These are phyloP conservation scores for Melanostigma gelatinosum DNA, from an alignment of 2,113 vertebrate species.

Conservation along the genomic window DNA sequence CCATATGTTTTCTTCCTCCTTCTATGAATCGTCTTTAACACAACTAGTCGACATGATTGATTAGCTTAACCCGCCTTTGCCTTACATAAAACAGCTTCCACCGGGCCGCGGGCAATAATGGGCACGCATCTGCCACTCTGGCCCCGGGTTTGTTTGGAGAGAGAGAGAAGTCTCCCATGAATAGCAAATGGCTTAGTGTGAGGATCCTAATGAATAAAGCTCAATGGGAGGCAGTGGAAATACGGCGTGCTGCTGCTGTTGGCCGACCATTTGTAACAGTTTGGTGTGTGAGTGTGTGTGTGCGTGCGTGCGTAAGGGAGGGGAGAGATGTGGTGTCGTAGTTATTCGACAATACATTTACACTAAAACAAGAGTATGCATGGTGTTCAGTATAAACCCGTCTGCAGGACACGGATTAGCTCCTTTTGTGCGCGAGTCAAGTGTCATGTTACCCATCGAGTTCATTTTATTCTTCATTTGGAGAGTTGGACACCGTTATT, in stretches of 20 bases:
- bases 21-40: constrained; percentile 78
- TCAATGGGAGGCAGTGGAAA: constrained; percentile 79
- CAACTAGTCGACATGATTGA: constrained; percentile 86
- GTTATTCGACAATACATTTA: not conserved
- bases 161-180: constrained; percentile 75
- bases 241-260: constrained; percentile 67
- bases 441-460: not conserved
- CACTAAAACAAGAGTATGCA: not conserved
- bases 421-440: not conserved
- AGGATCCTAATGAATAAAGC: constrained; percentile 83
- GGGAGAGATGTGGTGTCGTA: not conserved
- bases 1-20: constrained; percentile 82
- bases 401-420: not conserved
- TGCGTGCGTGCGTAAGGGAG: constrained; percentile 1
- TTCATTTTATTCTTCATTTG: not conserved
- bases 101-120: constrained; percentile 74
- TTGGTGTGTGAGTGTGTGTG: constrained; percentile 20
- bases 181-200: constrained; percentile 83
- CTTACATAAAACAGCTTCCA: constrained; percentile 81
- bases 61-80: constrained; percentile 83
- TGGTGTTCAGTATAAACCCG: not conserved
- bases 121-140: constrained; percentile 82
- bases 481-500: not conserved
- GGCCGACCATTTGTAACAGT: constrained; percentile 75
- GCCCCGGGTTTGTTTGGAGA: constrained; percentile 70